Evolutionary conservation across 1,140 invertebrate species (phyloP).

Genomic region (Rhyacophila brunnea): DNA sequence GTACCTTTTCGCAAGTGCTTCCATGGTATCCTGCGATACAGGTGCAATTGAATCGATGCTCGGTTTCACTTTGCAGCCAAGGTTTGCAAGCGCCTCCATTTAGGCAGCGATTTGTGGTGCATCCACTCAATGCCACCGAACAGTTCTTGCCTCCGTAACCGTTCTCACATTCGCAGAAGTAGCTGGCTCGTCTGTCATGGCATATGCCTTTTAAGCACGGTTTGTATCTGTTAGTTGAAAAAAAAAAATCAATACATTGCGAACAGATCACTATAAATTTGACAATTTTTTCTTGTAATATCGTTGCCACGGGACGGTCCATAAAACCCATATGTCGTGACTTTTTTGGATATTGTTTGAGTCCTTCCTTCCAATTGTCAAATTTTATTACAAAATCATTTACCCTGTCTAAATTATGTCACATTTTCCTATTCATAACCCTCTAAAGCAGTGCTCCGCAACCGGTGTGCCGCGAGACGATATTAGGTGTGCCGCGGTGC

Average conservation of each 20-base stretch:
- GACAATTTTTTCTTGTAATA: no score
- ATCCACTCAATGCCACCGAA: slow-evolving; percentile 76
- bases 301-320: no score
- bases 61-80: slow-evolving; percentile 72
- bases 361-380: no score
- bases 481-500: no score
- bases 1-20: slow-evolving; percentile 70
- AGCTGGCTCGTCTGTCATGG: slow-evolving; percentile 73
- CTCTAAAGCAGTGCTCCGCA: no score
- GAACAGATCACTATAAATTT: background rate
- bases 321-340: no score
- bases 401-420: no score
- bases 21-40: slow-evolving; percentile 81
- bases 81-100: slow-evolving; percentile 84
- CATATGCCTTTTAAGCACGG: slow-evolving; percentile 83
- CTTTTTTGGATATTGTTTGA: no score
- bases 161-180: slow-evolving; percentile 75
- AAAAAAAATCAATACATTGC: background rate
- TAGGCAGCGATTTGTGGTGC: slow-evolving; percentile 68
- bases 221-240: slow-evolving; percentile 42
- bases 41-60: slow-evolving; percentile 82
- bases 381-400: no score
- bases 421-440: no score
- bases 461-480: no score
- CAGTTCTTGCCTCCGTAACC: slow-evolving; percentile 92